Base-by-base conservation (phyloP, 2,113 vertebrate genomes). In the Mesoclemmys tuberculata region DNA sequence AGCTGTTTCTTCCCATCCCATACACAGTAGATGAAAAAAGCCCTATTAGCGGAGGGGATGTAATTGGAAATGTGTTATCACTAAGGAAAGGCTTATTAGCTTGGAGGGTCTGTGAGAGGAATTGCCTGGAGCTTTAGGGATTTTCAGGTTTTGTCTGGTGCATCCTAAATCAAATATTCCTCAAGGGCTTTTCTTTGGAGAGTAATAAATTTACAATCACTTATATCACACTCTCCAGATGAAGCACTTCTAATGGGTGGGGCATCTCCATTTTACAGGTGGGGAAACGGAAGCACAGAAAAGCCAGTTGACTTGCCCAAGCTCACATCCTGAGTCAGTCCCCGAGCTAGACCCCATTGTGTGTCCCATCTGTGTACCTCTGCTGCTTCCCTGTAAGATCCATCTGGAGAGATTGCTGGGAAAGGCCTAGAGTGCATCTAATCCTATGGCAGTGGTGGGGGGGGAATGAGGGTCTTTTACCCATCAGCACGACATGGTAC, bases 211-310 rank as follows among this genome's bases (percentile, higher is more conserved):
- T 41, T 26, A 75, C 41, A 44, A 26, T 26, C 38, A 79, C 7
- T 21, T 4, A 1, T 3, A 5, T 38, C 8, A 12, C 51, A 35
- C 54, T 61, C 10, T 55, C 11, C 55, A 79, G 29, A 6, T 41
- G 52, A 4, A 0, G 1, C 35, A 55, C 35, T 56, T 14, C 10
- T 24, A 24, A 22, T 16, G 5, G 8, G 24, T 3, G 1, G 21
- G 2, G 7, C 75, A 1, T 49, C 48, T 68, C 75, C n/a, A 8
- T 6, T 44, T 35, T 21, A 0, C 1, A 0, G 38, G 2, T 9
- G 78, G 41, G 55, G 54, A 81, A 93, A 87, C 77, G 31, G 91
- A 94, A 52, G 80, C 56, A 82, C 27, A 26, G 3, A 27, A 29
- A 2, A 0, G 27, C 24, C 27, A 90, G 77, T 80, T 12, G 8